A percentile compares a stretch with the other conserved stretches of the same genome.
These are phyloP conservation scores for Hypomecis punctinalis DNA, from an alignment of 2,888 invertebrate genomes.

Conservation along the genomic window DNA sequence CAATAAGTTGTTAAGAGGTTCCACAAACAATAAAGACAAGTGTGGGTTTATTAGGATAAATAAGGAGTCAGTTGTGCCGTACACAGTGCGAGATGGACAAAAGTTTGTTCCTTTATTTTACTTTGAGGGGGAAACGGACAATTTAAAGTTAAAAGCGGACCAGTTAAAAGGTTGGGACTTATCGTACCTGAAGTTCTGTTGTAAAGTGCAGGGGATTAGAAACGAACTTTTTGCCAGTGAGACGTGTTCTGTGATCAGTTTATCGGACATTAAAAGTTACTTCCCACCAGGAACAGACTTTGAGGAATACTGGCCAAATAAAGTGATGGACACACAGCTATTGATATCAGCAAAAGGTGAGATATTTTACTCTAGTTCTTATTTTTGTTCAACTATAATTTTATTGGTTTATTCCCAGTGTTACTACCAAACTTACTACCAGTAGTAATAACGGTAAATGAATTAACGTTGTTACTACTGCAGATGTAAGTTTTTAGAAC, in stretches of 20 bases:
- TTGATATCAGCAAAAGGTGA: conserved; percentile 88
- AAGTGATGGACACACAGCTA: conserved; percentile 93
- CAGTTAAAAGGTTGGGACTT: conserved; percentile 96
- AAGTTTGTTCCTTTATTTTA: conserved; percentile 97
- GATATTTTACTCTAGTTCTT: conserved; percentile 34
- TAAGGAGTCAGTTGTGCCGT: conserved; percentile 96
- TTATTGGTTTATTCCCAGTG: too few relatives aligned
- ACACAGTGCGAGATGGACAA: conserved; percentile 92
- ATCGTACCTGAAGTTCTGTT: conserved; percentile 96
- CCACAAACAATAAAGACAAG: conserved; percentile 89
- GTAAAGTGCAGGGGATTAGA: conserved; percentile 96
- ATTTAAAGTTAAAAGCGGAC: conserved; percentile 93
- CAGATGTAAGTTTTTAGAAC: too few relatives aligned
- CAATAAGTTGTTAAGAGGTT: conserved; percentile 90
- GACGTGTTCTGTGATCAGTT: conserved; percentile 95
- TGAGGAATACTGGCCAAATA: conserved; percentile 97
- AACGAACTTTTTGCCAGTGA: conserved; percentile 96
- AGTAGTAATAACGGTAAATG: too few relatives aligned
- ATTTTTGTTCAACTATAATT: background rate
- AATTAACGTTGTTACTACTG: too few relatives aligned
- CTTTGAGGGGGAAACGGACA: conserved; percentile 95
- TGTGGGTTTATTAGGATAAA: conserved; percentile 97
- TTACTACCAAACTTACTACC: too few relatives aligned
- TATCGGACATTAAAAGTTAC: conserved; percentile 95
- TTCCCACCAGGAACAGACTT: conserved; percentile 95